Base-by-base conservation (phyloP, 2,888 invertebrate species). In the Coleophora deauratella region DNA sequence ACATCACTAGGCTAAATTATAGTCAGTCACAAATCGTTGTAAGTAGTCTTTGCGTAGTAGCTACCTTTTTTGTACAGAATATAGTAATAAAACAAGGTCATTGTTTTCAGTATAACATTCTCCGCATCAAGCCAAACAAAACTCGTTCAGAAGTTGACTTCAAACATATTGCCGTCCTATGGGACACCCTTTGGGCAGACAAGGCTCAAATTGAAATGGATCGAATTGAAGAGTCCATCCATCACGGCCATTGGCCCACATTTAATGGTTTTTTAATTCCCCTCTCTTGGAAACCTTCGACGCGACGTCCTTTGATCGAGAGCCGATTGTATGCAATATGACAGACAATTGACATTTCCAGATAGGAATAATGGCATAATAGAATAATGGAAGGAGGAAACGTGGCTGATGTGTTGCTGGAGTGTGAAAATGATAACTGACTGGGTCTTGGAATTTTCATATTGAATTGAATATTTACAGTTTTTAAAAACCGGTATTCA, bases 191-290 rank as follows among this genome's bases (percentile, higher is more conserved):
- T 79, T 75, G 59, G 63, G 60, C 62, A 72, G 68, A 71, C 68
- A 65, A 59, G 52, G 59, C 62, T 65, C 64, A 66, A 81, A 84
- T 84, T 84, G 84, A 84, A 81, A 85, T 84, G 84, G 84, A 85
- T 85, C 72, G 81, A 64, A 75, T 75, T 69, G 64, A 59, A 75
- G 75, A 75, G 80, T 67, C 76, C 80, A 84, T 85, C 84, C 70
- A 84, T 85, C 84, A 84, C 66, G 61, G 53, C 60, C 53, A 62
- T 73, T 78, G 75, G 62, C 70, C 73, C 65, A 70, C 58, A 68
- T 81, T 73, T 81, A 81, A 84, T 82, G 81, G 69, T 82, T 84
- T 85, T 84, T 84, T 84, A 82, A 85, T 82, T 82, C 79, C 78
- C 77, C 75, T 67, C 66, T 31, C 66, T 71, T 66, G 55, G 66